Base-by-base conservation (phyloP, 2,113 vertebrate species). In the Chaetops frenatus region DNA sequence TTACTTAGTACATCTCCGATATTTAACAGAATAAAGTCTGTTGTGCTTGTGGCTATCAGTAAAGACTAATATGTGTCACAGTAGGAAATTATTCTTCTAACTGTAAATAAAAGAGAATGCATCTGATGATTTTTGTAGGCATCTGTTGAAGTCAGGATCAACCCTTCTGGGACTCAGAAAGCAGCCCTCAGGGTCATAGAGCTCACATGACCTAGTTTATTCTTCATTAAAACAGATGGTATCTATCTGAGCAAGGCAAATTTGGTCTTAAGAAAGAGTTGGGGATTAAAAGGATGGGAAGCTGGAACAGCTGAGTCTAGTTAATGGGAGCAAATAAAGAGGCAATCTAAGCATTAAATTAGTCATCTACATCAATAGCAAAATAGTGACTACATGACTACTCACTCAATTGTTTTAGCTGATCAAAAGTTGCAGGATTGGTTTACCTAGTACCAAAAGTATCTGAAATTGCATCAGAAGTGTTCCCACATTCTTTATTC, bases 141-240 rank as follows among this genome's bases (percentile, higher is more conserved):
- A 81, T 95, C 77, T 95, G 91, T 81, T 27, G 65, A 94, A 94
- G 74, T 72, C 45, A n/a, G 50, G 45, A 69, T 53, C 44, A 81
- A 56, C 10, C 15, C 65, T 60, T 69, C 13, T 85, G 88, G 58
- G 79, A 90, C 20, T 82, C 33, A 35, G 35, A 89, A 88, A 36
- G 25, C 40, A 93, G 60, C 69, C 92, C 70, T 88, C 24, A 20
- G 65, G 83, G 89, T 91, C 6, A 2, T 45, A 61, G 50, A 87
- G 80, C 86, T 89, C 74, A 84, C 83, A 87, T 92, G 93, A 79
- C 81, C 89, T 94, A 82, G 66, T 97, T 97, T 95, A 76, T 79
- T 87, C 91, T 92, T 89, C 54, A 57, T 90, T 91, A 85, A 92
- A 95, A 79, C 95, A 92, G 94, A 92, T 92, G 90, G 93, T 91